Evolutionary conservation across 2,888 invertebrate genomes (phyloP).

Genomic region (Campopleginae sp.): DNA sequence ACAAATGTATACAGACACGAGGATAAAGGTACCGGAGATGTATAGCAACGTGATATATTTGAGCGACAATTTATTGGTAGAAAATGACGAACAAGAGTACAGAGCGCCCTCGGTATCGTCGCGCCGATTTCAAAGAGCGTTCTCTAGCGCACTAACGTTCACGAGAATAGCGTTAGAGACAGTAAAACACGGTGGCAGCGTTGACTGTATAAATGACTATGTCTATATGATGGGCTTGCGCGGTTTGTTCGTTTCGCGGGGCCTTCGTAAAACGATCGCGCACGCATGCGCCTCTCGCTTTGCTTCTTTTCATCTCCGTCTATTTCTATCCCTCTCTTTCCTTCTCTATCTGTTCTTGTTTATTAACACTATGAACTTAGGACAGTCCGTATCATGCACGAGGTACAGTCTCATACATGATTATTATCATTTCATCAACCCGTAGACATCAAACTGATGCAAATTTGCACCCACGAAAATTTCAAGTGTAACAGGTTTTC

Average conservation of each 20-base stretch:
- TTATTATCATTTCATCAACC: not conserved
- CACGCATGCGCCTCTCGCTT: constrained; percentile 58
- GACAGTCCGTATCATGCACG: not conserved
- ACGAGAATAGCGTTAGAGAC: constrained; percentile 50
- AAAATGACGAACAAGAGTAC: not conserved
- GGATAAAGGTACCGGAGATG: not conserved
- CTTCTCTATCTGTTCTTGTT: constrained; percentile 27
- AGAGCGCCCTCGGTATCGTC: not conserved
- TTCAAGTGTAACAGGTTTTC: too few relatives aligned
- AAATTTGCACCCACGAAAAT: too few relatives aligned
- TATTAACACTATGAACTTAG: constrained; percentile 49
- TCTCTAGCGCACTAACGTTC: constrained; percentile 49
- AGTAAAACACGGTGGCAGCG: constrained; percentile 28
- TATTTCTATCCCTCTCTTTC: not conserved
- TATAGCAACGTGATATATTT: not conserved
- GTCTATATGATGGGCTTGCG: constrained; percentile 42
- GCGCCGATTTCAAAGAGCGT: constrained; percentile 11
- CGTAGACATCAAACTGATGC: too few relatives aligned
- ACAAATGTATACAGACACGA: constrained; percentile 25
- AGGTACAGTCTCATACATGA: not conserved
- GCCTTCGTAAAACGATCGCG: constrained; percentile 47
- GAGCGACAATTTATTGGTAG: not conserved
- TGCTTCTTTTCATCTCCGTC: constrained; percentile 5
- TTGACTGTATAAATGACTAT: not conserved
- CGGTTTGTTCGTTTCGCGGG: constrained; percentile 48